These are phyloP conservation scores for Fissipunctia ypsillon DNA, from an alignment of 2,888 invertebrate genomes.

Conservation along the genomic window DNA sequence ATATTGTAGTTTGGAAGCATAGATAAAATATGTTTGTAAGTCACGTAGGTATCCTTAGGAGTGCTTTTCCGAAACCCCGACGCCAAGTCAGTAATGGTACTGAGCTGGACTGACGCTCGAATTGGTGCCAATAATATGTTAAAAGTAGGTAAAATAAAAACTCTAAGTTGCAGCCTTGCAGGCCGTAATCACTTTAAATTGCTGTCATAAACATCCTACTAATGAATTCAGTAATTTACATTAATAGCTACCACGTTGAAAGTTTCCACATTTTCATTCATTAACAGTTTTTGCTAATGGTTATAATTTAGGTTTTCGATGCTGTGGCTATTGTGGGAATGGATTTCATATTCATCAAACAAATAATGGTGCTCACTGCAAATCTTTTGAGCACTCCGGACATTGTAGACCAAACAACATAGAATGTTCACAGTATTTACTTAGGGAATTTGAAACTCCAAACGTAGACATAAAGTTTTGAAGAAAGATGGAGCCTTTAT, in stretches of 20 bases:
- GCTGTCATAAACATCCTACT: conserved; percentile 29
- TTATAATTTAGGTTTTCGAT: conserved; percentile 22
- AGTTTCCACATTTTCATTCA: conserved; percentile 38
- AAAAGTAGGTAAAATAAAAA: conserved; percentile 3
- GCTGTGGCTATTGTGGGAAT: neutral
- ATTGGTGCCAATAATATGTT: neutral
- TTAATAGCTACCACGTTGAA: conserved; percentile 38
- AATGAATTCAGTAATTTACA: conserved; percentile 50
- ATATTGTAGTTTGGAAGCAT: neutral
- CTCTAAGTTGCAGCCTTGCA: conserved; percentile 31
- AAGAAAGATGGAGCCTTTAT: neutral
- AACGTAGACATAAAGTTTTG: neutral
- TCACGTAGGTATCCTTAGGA: neutral
- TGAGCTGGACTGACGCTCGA: conserved; percentile 1
- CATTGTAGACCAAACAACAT: too few relatives aligned
- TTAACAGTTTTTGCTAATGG: conserved; percentile 25
- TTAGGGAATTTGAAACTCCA: neutral
- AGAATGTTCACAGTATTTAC: too few relatives aligned
- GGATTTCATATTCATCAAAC: neutral
- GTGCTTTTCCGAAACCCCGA: neutral
- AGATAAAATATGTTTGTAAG: neutral
- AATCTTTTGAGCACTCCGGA: too few relatives aligned
- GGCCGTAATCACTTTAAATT: conserved; percentile 37
- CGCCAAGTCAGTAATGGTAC: neutral
- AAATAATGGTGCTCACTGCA: neutral